These are phyloP conservation scores for Falco berigora DNA, from an alignment of 2,797 vertebrate species.

Conservation along the genomic window DNA sequence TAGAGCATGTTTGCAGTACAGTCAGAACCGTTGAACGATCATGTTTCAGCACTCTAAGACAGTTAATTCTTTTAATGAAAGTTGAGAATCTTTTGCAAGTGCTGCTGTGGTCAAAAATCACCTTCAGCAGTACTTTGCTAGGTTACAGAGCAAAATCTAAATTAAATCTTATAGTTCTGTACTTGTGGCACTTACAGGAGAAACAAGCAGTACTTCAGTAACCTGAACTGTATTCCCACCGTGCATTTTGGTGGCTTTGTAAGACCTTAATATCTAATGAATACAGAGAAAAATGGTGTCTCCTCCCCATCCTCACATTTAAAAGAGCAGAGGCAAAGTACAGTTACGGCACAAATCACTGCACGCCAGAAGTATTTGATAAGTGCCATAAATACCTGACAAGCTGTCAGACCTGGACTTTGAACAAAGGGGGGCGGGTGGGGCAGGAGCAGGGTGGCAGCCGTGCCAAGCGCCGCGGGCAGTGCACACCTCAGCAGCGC, in stretches of 20 bases:
- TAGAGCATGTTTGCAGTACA: not conserved
- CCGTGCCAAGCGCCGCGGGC: not conserved
- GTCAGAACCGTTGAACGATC: not conserved
- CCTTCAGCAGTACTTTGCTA: not conserved
- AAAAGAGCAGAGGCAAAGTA: not conserved
- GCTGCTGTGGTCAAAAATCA: not conserved
- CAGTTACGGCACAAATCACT: not conserved
- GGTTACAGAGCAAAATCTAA: not conserved
- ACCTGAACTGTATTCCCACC: not conserved
- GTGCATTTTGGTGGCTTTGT: not conserved
- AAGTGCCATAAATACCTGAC: not conserved
- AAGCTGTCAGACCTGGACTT: not conserved
- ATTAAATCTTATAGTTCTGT: not conserved
- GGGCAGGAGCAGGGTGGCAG: not conserved
- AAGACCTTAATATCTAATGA: not conserved
- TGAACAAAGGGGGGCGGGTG: not conserved
- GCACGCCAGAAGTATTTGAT: not conserved
- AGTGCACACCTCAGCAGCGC: fast-evolving
- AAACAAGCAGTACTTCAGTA: not conserved
- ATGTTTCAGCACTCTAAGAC: not conserved
- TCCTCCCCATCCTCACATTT: not conserved
- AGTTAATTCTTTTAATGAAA: not conserved
- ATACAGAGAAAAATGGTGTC: not conserved
- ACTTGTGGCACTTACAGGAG: not conserved
- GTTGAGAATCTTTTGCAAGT: not conserved